Evolutionary conservation across 1,140 invertebrate species (phyloP).

Genomic region (Bombus soroeensis): DNA sequence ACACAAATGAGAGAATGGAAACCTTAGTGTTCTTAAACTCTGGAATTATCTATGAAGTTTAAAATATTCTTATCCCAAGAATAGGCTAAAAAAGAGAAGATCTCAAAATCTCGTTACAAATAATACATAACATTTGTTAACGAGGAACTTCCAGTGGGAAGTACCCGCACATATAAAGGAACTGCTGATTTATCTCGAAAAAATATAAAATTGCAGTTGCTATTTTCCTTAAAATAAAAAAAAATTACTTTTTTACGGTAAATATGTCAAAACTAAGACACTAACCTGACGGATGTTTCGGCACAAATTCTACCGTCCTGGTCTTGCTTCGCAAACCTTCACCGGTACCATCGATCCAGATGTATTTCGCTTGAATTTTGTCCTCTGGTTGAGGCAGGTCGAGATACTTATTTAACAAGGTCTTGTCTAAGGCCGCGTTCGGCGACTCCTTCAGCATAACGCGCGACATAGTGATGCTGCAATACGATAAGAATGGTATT

Average conservation of each 20-base stretch:
- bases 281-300: conserved; percentile 87
- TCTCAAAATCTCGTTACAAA: too few relatives aligned
- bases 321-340: conserved; percentile 95
- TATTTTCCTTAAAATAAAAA: too few relatives aligned
- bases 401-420: conserved; percentile 88
- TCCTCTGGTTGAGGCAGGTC: conserved; percentile 90
- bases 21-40: neutral
- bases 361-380: conserved; percentile 92
- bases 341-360: conserved; percentile 98
- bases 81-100: neutral
- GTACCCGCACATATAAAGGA: too few relatives aligned
- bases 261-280: neutral
- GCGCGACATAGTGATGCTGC: conserved; percentile 80
- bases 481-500: conserved; percentile 46
- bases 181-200: too few relatives aligned
- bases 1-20: neutral
- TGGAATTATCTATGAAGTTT: neutral
- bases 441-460: conserved; percentile 85
- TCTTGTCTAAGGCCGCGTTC: conserved; percentile 90
- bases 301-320: conserved; percentile 91
- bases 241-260: neutral
- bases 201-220: too few relatives aligned
- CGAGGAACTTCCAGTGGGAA: too few relatives aligned
- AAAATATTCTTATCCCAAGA: neutral
- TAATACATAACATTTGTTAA: neutral